Base-by-base conservation (phyloP, 2,113 vertebrate genomes). In the Pholis gunnellus region DNA sequence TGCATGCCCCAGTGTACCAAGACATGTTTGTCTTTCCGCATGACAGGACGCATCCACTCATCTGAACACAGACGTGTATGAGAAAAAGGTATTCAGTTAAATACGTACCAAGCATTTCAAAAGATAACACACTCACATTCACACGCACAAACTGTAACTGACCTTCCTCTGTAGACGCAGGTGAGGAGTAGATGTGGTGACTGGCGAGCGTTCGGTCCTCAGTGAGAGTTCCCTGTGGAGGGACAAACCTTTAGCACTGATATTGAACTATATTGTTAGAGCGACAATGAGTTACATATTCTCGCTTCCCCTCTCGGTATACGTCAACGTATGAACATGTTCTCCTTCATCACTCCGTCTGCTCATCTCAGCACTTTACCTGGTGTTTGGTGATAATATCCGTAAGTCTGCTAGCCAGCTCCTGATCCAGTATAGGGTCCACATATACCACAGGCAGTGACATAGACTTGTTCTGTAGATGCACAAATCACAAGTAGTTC, bases 1-100 rank as follows among this genome's bases (percentile, higher is more conserved):
- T 97, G 96, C 87, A 96, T 97, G 18, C 98, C 97, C 98, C 98
- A 99, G 8, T 99, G 98, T 0, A 99, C 97, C 87, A 99, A 92
- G 76, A 99, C 92, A 79, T 98, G 96, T 83, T 96, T 97, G 88
- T 98, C 97, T 76, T 97, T 97, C 52, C 92, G 96, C 96, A 97
- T 95, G 61, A 99, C 96, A 1, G 97, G 98, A 88, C 98, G 96
- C 94, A 99, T 78, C 98, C 98, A 99, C 46, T 99, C 98, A 79
- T 97, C 98, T 99, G 92, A 75, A 95, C 95, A 63, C 4, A 79
- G 9, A 79, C 22, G 29, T 44, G 15, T 9, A 13, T 2, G 7
- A 34, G n/a, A 36, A 57, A 34, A 50, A 65, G 10, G 1, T 6
- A 57, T 34, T 4, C 56, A 44, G 20, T 38, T 31, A 64, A 34